Evolutionary conservation across 2,888 invertebrate genomes (phyloP).

Genomic region (Sminthurinus aureus): DNA sequence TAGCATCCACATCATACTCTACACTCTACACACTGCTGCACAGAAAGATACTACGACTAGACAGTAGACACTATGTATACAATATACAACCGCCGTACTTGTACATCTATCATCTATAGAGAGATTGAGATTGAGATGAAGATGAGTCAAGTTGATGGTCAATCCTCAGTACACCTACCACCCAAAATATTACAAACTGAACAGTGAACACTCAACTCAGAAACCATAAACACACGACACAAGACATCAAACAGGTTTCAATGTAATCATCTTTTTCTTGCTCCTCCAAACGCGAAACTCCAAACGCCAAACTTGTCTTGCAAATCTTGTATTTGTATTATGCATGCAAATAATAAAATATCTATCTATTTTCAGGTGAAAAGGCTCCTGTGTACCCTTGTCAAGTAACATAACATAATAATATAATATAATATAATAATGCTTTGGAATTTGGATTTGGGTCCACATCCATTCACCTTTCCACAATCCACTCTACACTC

Average conservation of each 20-base stretch:
- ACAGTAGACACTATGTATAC: no score
- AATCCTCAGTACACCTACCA: conserved; percentile 9
- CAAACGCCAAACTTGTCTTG: no score
- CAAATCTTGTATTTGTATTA: not conserved
- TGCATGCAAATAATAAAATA: not conserved
- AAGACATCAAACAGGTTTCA: conserved; percentile 46
- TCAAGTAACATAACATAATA: no score
- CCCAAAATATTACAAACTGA: no score
- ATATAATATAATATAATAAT: no score
- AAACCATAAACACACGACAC: not conserved
- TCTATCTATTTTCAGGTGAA: not conserved
- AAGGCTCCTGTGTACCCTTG: no score
- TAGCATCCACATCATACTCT: conserved; percentile 23
- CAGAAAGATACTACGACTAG: no score
- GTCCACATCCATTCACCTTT: no score
- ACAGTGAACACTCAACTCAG: no score
- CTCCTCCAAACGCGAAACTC: not conserved
- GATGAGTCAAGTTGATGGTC: conserved; percentile 36
- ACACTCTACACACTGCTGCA: no score
- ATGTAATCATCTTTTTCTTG: conserved; percentile 28
- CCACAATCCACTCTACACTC: not conserved
- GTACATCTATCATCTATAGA: not conserved
- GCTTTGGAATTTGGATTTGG: no score
- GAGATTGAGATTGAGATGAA: conserved; percentile 39
- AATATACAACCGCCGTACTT: no score